Percentiles rank a stretch among this genome's conserved stretches.
These are phyloP conservation scores for Auanema sp. DNA, from an alignment of 2,888 invertebrate species.

Conservation along the genomic window DNA sequence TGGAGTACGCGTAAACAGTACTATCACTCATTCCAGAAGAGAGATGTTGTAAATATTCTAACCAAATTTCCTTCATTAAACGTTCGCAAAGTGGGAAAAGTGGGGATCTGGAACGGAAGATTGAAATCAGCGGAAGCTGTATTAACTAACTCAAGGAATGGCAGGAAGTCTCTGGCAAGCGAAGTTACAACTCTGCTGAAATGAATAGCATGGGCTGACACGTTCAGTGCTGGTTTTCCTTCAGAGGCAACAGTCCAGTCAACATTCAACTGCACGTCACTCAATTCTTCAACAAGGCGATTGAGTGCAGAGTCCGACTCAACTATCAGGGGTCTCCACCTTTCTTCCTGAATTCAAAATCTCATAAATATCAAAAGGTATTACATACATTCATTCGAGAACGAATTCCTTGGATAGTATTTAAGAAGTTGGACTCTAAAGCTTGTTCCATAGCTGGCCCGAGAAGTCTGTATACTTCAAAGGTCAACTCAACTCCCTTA, in stretches of 20 bases:
- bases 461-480: conserved; percentile 81
- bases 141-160: conserved; percentile 41
- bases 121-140: background rate
- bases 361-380: background rate
- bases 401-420: conserved; percentile 81
- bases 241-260: conserved; percentile 54
- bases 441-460: conserved; percentile 78
- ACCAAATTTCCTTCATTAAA: conserved; percentile 55
- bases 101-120: conserved; percentile 33
- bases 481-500: conserved; percentile 84
- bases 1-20: conserved; percentile 49
- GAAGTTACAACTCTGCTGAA: conserved; percentile 53
- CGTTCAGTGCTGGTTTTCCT: conserved; percentile 41
- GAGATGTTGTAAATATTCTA: conserved; percentile 49
- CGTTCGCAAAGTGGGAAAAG: conserved; percentile 48
- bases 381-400: conserved; percentile 68
- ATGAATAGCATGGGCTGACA: conserved; percentile 54
- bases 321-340: conserved; percentile 81
- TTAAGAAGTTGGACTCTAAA: conserved; percentile 79
- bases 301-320: conserved; percentile 75
- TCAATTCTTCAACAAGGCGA: conserved; percentile 68
- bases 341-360: conserved; percentile 74
- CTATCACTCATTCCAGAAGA: conserved; percentile 39
- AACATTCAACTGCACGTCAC: conserved; percentile 57
- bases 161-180: conserved; percentile 52